Evolutionary conservation across 53 echinoderm and acorn worm species (phyloP).

Genomic region (Antedon mediterranea): DNA sequence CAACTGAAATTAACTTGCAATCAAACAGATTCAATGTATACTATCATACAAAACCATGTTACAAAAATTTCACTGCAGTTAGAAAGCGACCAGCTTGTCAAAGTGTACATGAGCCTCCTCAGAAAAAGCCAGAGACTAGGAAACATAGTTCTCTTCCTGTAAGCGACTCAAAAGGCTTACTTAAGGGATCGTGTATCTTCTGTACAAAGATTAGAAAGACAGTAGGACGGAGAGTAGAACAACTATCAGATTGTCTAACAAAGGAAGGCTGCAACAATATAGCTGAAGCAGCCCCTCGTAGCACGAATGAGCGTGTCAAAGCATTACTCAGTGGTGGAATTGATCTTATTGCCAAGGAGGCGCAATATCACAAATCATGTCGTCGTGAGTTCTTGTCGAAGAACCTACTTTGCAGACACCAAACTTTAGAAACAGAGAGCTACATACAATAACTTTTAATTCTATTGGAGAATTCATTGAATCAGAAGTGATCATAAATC

Average conservation of each 20-base stretch:
- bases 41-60: slow-evolving; percentile 32
- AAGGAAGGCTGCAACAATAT: background rate
- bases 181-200: slow-evolving; percentile 1
- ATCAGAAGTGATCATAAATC: slow-evolving; percentile 10
- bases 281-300: background rate
- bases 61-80: slow-evolving; percentile 12
- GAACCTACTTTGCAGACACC: too few species aligned
- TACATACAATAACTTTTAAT: too few species aligned
- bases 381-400: slow-evolving; percentile 16
- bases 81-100: slow-evolving; percentile 1
- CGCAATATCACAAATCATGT: slow-evolving; percentile 46
- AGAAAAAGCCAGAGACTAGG: background rate
- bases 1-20: slow-evolving; percentile 35
- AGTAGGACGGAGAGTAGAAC: background rate
- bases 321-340: slow-evolving; percentile 5
- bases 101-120: background rate
- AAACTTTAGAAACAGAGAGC: too few species aligned
- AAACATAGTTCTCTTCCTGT: background rate
- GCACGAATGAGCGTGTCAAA: slow-evolving; percentile 19
- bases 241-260: background rate
- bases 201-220: background rate
- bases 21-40: slow-evolving; percentile 1
- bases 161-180: background rate
- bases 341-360: slow-evolving; percentile 45
- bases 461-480: slow-evolving; percentile 9